Evolutionary conservation across 2,113 vertebrate species (phyloP).

Genomic region (Clarias batrachus): DNA sequence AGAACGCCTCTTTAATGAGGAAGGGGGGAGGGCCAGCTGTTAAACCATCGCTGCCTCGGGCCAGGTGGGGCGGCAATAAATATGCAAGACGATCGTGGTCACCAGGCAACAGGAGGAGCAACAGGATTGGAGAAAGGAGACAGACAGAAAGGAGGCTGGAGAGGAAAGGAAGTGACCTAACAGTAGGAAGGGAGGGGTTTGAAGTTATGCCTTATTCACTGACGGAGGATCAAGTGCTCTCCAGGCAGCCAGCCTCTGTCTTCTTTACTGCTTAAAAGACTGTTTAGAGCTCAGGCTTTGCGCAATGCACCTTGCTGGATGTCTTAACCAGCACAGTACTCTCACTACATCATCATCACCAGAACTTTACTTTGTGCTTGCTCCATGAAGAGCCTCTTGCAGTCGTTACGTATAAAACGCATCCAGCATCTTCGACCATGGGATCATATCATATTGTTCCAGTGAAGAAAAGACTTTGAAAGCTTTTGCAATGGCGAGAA

Average conservation of each 20-base stretch:
- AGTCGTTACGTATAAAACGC: not conserved
- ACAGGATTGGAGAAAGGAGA: not conserved
- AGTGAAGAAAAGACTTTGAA: not conserved
- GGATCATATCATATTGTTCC: not conserved
- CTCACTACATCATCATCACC: not conserved
- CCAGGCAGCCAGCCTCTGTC: not conserved
- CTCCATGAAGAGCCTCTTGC: not conserved
- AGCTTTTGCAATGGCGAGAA: not conserved
- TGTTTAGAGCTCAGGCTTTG: not conserved
- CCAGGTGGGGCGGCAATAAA: constrained; percentile 48
- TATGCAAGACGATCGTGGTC: constrained; percentile 41
- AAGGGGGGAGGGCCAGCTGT: constrained; percentile 38
- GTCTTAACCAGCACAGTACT: not conserved
- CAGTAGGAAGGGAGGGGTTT: not conserved
- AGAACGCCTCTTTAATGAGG: constrained; percentile 46
- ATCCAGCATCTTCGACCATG: not conserved
- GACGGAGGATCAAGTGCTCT: constrained; percentile 12
- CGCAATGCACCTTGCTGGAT: not conserved
- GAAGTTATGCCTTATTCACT: not conserved
- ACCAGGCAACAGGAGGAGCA: constrained; percentile 41
- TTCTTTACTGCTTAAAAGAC: not conserved
- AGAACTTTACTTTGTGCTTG: not conserved
- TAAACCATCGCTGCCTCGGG: constrained; percentile 22
- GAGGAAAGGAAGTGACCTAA: constrained; percentile 25
- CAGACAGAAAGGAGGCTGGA: not conserved